Conservation (phyloP, 1,140 invertebrate species). For the Macrotrachela quadricornifera region DNA sequence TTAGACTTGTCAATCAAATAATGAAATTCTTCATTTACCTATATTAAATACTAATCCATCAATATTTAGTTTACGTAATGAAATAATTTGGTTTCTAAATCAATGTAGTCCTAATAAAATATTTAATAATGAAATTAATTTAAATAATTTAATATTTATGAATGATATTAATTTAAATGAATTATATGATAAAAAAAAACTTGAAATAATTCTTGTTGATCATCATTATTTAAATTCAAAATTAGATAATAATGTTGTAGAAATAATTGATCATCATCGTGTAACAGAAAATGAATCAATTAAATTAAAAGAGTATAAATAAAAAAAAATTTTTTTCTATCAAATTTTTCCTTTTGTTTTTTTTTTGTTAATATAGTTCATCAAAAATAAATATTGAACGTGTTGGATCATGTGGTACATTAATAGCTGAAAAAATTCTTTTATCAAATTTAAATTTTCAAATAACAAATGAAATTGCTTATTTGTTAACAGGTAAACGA, state of each 20-base stretch:
- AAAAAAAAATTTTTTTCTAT: too few relatives aligned
- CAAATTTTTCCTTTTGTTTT: too few relatives aligned
- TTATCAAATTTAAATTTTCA: too few relatives aligned
- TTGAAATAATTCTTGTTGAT: constrained; percentile 46
- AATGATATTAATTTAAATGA: constrained; percentile 36
- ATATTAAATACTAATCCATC: constrained; percentile 41
- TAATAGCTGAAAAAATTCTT: constrained; percentile 38
- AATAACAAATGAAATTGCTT: constrained; percentile 13
- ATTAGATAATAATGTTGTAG: constrained; percentile 34
- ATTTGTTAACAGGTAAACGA: constrained; percentile 14
- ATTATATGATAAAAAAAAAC: constrained; percentile 17
- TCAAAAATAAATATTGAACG: constrained; percentile 30
- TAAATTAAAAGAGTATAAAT: too few relatives aligned
- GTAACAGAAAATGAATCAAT: neutral
- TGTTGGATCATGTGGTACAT: constrained; percentile 50
- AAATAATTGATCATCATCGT: constrained; percentile 51
- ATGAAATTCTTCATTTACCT: constrained; percentile 31
- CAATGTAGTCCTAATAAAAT: constrained; percentile 32
- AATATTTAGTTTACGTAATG: constrained; percentile 44
- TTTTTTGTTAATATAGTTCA: too few relatives aligned
- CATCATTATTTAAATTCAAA: constrained; percentile 41
- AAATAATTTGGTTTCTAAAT: constrained; percentile 41
- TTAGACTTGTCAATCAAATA: too few relatives aligned
- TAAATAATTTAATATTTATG: too few relatives aligned
- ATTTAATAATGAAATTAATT: constrained; percentile 36